A percentile compares a stretch with the other conserved stretches of the same genome.
Evolutionary conservation across 2,888 invertebrate species (phyloP).

Genomic region (Nudaria mundana): DNA sequence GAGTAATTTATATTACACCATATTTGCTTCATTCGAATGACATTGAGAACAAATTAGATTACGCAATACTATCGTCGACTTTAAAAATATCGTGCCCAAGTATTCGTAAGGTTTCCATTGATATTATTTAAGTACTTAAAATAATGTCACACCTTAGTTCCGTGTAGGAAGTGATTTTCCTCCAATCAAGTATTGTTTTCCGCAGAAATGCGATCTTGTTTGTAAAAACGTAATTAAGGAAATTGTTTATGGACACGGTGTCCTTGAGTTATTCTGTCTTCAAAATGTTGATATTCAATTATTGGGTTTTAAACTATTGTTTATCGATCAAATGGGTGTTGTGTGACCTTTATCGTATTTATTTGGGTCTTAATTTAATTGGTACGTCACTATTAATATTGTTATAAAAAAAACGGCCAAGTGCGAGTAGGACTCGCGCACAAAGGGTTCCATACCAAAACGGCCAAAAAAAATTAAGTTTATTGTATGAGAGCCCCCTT

Average conservation of each 20-base stretch:
- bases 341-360: too few relatives aligned
- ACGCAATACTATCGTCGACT: conserved; percentile 14
- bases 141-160: conserved; percentile 8
- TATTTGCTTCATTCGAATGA: conserved; percentile 6
- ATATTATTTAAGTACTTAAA: not conserved
- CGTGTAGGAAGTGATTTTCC: conserved; percentile 17
- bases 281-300: not conserved
- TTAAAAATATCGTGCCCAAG: not conserved
- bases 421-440: too few relatives aligned
- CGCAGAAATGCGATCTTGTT: conserved; percentile 4
- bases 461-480: too few relatives aligned
- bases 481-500: too few relatives aligned
- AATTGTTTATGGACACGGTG: conserved; percentile 13
- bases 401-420: too few relatives aligned
- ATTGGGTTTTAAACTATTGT: too few relatives aligned
- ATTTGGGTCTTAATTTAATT: too few relatives aligned
- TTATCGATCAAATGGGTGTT: too few relatives aligned
- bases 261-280: conserved; percentile 20
- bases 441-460: too few relatives aligned
- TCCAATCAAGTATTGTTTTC: conserved; percentile 12
- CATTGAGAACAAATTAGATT: conserved; percentile 11
- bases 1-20: conserved; percentile 8
- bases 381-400: too few relatives aligned
- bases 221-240: conserved; percentile 16
- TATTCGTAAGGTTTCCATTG: not conserved